Conservation (phyloP, 2,797 vertebrate species). For the Rhinatrema bivittatum region DNA sequence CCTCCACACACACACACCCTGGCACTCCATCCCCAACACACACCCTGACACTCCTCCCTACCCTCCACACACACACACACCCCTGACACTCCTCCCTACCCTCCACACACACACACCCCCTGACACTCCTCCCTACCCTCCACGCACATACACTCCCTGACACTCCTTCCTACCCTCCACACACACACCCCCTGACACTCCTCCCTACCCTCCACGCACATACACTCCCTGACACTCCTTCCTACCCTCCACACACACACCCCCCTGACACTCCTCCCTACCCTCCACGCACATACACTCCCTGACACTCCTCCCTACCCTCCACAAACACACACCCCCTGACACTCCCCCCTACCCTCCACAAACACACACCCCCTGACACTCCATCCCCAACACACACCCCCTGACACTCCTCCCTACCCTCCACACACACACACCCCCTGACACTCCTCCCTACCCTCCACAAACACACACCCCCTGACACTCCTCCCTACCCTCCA, state of each 20-base stretch:
- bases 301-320: neutral
- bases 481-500: slow-evolving; percentile 48
- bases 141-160: neutral
- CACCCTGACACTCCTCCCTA: too few species aligned
- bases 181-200: neutral
- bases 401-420: slow-evolving; percentile 49
- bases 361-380: neutral
- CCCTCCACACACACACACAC: too few species aligned
- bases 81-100: too few species aligned
- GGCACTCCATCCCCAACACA: too few species aligned
- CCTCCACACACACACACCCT: too few species aligned
- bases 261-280: too few species aligned
- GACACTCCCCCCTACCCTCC: too few species aligned
- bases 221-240: too few species aligned
- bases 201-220: neutral
- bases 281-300: slow-evolving; percentile 1
- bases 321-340: too few species aligned
- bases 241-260: too few species aligned
- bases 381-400: slow-evolving; percentile 42
- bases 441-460: slow-evolving; percentile 1
- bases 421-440: too few species aligned
- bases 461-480: slow-evolving; percentile 47
- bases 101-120: neutral
- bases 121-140: neutral
- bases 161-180: neutral